Base-by-base conservation (phyloP, 2,888 invertebrate species). In the Rhamnusium bicolor region DNA sequence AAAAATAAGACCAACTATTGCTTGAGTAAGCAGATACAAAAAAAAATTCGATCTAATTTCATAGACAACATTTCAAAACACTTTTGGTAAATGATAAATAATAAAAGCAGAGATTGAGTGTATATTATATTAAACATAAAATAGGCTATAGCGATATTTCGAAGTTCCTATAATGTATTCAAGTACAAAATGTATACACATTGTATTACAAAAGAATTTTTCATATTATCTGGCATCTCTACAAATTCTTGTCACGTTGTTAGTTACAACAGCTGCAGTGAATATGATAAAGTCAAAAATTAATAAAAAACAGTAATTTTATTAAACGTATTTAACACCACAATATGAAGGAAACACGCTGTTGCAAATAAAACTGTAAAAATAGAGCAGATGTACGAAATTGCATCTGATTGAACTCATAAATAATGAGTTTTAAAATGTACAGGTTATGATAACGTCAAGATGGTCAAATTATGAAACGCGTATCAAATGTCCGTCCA, bases 391-490 rank as follows among this genome's bases (percentile, higher is more conserved):
- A 61, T 61, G 56, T 46, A 14, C n/a, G 27, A n/a, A 46, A 21
- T 18, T 54, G 46, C 67, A 67, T 54, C 46, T 24, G 67, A 67
- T 54, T 61, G 46, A 46, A 61, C 61, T 61, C 60, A 61, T 61
- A 61, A 61, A 61, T 61, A 61, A 61, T 40, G 27, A 40, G 46
- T 54, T 53, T 66, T 66, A 54, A 12, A 10, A 54, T 54, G 40
- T 66, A 63, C 16, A 51, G 56, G 53, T 60, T 60, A 51, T 62
- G 69, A 60, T 72, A 73, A 66, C 68, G 46, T 69, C 65, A 51
- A 58, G 69, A 66, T 60, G 73, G 60, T 73, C 63, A 69, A 69
- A 73, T 73, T 69, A 69, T 68, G 68, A 65, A 73, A 69, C 47
- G 61, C 65, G 69, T 65, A 61, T 69, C 73, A 66, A 65, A 65